Percentiles rank a stretch among this genome's conserved stretches.
Evolutionary conservation across 1,140 invertebrate genomes (phyloP).

Genomic region (Fopius arisanus): DNA sequence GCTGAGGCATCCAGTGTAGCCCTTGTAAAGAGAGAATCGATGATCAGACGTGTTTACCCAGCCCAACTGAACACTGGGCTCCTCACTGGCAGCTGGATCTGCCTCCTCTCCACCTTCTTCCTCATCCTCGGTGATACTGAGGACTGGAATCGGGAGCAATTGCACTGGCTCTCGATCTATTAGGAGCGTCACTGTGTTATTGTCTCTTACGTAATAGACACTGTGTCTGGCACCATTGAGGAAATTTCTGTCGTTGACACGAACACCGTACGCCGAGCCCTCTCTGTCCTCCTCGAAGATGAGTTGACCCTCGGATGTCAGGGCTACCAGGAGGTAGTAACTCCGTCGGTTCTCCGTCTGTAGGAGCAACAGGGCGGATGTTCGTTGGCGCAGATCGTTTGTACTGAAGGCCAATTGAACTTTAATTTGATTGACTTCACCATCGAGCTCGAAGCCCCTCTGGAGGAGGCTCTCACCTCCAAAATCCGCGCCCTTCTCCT

Average conservation of each 20-base stretch:
- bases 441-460: constrained; percentile 76
- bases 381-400: constrained; percentile 76
- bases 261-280: constrained; percentile 74
- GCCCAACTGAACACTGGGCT: constrained; percentile 80
- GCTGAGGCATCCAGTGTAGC: constrained; percentile 88
- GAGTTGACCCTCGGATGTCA: constrained; percentile 82
- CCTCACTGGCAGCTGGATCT: constrained; percentile 64
- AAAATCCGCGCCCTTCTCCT: constrained; percentile 88
- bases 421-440: constrained; percentile 76
- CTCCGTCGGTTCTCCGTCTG: constrained; percentile 84
- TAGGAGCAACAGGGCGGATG: constrained; percentile 77
- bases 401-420: constrained; percentile 85
- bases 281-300: constrained; percentile 86
- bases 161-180: constrained; percentile 80
- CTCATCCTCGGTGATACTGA: constrained; percentile 72
- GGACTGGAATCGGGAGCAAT: constrained; percentile 71
- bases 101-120: constrained; percentile 64
- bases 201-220: constrained; percentile 81
- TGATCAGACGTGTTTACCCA: constrained; percentile 84
- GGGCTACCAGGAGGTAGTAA: constrained; percentile 82
- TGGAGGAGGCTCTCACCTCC: constrained; percentile 84
- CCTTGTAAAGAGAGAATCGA: constrained; percentile 80
- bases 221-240: constrained; percentile 85
- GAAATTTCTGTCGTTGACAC: constrained; percentile 79
- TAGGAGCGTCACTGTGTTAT: constrained; percentile 74